phyloP scores from a whole-genome alignment of 1,140 invertebrate genomes.

The Melanaphis sacchari region DNA sequence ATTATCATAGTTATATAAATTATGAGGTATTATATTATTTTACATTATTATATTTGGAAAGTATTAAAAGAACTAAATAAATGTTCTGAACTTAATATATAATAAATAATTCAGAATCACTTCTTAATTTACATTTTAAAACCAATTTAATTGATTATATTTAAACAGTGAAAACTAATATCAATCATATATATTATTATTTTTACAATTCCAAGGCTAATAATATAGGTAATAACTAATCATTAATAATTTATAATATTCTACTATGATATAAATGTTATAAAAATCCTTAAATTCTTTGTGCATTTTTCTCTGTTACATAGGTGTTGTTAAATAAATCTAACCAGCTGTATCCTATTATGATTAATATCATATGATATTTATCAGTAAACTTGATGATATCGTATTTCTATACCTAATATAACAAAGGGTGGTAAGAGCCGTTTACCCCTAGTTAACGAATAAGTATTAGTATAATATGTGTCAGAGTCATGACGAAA shows the following conservation, averaged over 20 bases:
- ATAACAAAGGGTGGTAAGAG: not conserved
- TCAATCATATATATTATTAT: not conserved
- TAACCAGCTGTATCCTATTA: not conserved
- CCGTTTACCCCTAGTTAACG: not conserved
- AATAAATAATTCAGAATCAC: not conserved
- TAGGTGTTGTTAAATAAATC: not conserved
- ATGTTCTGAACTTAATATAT: not conserved
- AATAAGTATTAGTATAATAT: not conserved
- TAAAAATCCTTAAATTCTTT: not conserved
- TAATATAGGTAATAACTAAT: not conserved
- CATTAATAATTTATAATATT: not conserved
- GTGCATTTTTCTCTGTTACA: not conserved
- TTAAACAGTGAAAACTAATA: not conserved
- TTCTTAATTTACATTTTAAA: not conserved
- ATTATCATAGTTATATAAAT: not conserved
- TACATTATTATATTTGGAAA: not conserved
- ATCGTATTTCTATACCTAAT: constrained; percentile 11
- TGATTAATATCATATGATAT: not conserved
- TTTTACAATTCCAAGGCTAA: not conserved
- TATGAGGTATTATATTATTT: not conserved
- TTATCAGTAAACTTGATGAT: not conserved
- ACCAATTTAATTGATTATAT: not conserved
- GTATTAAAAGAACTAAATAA: not conserved
- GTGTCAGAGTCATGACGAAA: constrained; percentile 25
- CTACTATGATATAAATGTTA: not conserved